Conservation (phyloP, 2,113 vertebrate genomes). For the Sardina pilchardus region DNA sequence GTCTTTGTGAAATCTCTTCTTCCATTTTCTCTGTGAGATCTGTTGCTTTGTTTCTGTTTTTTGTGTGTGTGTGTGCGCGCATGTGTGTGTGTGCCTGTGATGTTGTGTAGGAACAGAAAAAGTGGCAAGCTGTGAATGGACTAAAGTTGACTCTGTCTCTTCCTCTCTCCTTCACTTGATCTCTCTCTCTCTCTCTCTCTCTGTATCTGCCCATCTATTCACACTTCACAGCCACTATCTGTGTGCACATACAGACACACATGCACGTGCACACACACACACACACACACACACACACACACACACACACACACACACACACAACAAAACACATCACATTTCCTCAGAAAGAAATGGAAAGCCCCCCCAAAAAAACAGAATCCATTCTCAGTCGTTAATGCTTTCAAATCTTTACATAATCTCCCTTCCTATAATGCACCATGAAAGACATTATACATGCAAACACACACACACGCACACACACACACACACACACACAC, state of each 20-base stretch:
- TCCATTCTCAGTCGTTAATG: not conserved
- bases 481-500: not conserved
- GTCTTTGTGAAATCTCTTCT: too few species aligned
- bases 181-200: not conserved
- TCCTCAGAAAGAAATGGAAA: too few species aligned
- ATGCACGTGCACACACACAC: not conserved
- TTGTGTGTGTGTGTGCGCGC: too few species aligned
- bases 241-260: not conserved
- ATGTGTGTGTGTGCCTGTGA: not conserved
- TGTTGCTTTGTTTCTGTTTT: too few species aligned
- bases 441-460: not conserved
- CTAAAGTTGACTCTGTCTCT: conserved; percentile 43
- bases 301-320: not conserved
- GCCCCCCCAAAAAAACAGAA: not conserved
- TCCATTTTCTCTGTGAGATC: too few species aligned
- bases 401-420: not conserved
- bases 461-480: not conserved
- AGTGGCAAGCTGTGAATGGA: conserved; percentile 4
- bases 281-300: not conserved
- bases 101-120: not conserved
- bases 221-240: conserved; percentile 17
- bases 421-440: not conserved
- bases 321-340: not conserved
- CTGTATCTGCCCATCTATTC: not conserved
- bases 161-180: conserved; percentile 25